Percentiles rank a stretch among this genome's conserved stretches.
phyloP scores from a whole-genome alignment of 2,888 invertebrate genomes.

The Dryobota labecula region DNA sequence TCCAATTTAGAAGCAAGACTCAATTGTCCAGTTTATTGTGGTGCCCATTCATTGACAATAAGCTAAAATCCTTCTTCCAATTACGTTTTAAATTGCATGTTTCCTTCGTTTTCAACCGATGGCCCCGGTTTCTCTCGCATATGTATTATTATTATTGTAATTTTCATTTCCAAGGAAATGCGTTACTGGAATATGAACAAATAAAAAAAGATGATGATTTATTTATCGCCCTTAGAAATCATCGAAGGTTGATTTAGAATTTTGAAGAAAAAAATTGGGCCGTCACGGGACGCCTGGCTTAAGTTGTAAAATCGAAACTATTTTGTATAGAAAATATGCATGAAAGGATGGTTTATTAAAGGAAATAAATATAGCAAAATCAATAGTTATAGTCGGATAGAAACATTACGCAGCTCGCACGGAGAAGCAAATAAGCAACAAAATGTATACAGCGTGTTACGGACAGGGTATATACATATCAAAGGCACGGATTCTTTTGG shows the following conservation, averaged over 20 bases:
- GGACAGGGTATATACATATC: too few relatives aligned
- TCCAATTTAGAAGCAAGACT: constrained; percentile 51
- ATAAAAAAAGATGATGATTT: neutral
- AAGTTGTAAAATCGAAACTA: too few relatives aligned
- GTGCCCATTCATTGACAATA: constrained; percentile 55
- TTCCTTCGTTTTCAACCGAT: constrained; percentile 52
- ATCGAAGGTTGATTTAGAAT: neutral
- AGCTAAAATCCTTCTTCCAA: constrained; percentile 58
- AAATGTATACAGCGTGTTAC: too few relatives aligned
- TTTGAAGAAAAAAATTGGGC: too few relatives aligned
- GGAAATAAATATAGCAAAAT: too few relatives aligned
- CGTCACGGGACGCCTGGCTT: too few relatives aligned
- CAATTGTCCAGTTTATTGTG: constrained; percentile 54
- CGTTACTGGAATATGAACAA: neutral
- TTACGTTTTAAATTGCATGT: constrained; percentile 54
- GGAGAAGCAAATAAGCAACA: too few relatives aligned
- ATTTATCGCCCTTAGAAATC: neutral
- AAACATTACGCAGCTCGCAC: too few relatives aligned
- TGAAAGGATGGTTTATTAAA: too few relatives aligned
- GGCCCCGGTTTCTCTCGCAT: neutral
- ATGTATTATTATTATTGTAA: neutral
- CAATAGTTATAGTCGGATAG: too few relatives aligned
- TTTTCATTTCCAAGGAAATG: neutral
- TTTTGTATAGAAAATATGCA: too few relatives aligned
- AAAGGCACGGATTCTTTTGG: too few relatives aligned